Evolutionary conservation across 2,113 vertebrate genomes (phyloP).

Genomic region (Uropsilus gracilis): DNA sequence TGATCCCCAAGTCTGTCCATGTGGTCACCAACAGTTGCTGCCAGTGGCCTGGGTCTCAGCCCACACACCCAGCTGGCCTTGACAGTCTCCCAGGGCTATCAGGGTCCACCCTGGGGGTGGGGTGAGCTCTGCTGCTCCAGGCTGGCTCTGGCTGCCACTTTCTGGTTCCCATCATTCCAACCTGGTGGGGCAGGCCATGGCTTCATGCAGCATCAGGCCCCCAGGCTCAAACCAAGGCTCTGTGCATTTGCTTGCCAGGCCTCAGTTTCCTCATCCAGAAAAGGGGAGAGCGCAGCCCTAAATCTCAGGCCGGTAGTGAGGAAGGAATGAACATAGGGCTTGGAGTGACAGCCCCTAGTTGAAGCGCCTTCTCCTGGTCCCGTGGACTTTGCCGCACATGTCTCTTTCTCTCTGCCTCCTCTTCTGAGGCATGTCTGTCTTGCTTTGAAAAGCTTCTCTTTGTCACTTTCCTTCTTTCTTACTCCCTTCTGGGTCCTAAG

Average conservation of each 20-base stretch:
- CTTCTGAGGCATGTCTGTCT: constrained; percentile 56
- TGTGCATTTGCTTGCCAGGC: not conserved
- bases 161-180: not conserved
- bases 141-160: not conserved
- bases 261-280: constrained; percentile 18
- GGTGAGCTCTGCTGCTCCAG: not conserved
- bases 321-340: not conserved
- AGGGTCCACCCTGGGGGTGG: not conserved
- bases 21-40: too few relatives aligned
- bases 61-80: not conserved
- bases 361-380: not conserved
- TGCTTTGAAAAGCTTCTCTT: constrained; percentile 67
- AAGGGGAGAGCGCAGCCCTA: not conserved
- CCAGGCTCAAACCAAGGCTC: not conserved
- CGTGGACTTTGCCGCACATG: accelerated
- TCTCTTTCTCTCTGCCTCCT: not conserved
- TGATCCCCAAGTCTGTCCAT: not conserved
- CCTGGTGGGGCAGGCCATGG: not conserved
- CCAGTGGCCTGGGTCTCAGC: not conserved
- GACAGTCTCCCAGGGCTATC: not conserved
- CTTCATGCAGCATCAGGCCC: not conserved
- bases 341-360: not conserved
- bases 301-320: not conserved
- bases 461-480: constrained; percentile 64
- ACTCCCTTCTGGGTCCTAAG: constrained; percentile 74